Evolutionary conservation across 2,797 vertebrate genomes (phyloP).

Genomic region (Tinamus major): DNA sequence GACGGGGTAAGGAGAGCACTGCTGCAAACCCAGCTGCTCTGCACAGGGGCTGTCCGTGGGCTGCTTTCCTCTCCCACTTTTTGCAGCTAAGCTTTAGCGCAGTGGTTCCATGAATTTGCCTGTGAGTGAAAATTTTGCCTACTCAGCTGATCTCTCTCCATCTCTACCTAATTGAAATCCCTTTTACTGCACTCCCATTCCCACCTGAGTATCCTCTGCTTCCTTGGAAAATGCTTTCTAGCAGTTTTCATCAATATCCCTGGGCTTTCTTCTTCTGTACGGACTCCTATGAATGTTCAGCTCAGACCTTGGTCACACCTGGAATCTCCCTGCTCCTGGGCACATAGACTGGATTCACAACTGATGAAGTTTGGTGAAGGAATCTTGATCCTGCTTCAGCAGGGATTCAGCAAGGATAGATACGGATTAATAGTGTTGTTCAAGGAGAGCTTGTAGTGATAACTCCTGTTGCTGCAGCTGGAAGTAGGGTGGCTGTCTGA

Average conservation of each 20-base stretch:
- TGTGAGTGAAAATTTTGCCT: neutral
- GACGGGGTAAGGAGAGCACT: neutral
- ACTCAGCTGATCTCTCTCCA: neutral
- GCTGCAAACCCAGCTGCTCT: neutral
- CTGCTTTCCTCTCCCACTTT: neutral
- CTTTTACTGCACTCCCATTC: neutral
- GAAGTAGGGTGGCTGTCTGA: neutral
- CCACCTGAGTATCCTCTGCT: accelerated
- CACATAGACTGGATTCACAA: neutral
- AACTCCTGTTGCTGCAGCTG: neutral
- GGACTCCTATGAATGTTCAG: neutral
- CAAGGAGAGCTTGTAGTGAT: neutral
- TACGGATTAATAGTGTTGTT: neutral
- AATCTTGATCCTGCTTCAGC: neutral
- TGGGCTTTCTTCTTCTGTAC: neutral
- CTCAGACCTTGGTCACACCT: neutral
- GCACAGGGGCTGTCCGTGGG: neutral
- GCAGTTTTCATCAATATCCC: neutral
- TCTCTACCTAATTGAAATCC: neutral
- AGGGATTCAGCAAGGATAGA: neutral
- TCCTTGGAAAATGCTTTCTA: neutral
- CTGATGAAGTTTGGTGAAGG: neutral
- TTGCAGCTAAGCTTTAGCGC: accelerated
- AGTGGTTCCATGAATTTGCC: accelerated
- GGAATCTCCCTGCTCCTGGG: neutral